phyloP scores from a whole-genome alignment of 2,797 vertebrate genomes.

The Paramormyrops hopkinsi region DNA sequence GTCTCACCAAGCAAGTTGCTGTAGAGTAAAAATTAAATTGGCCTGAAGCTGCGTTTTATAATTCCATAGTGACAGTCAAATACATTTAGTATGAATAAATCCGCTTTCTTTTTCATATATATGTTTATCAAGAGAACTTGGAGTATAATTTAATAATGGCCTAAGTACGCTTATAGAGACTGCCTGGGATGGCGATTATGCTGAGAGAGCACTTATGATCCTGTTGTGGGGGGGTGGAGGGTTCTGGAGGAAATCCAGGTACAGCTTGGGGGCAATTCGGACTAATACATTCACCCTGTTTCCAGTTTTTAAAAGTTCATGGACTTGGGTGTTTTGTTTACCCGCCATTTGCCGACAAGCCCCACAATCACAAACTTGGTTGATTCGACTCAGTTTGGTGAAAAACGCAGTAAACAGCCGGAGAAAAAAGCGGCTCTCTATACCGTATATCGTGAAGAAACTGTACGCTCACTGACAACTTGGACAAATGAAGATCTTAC shows the following conservation, averaged over 20 bases:
- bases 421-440: not conserved
- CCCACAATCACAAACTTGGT: not conserved
- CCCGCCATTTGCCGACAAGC: not conserved
- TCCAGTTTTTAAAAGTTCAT: not conserved
- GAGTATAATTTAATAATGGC: not conserved
- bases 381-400: not conserved
- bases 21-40: not conserved
- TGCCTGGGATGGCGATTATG: not conserved
- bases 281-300: not conserved
- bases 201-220: not conserved
- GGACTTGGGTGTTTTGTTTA: not conserved
- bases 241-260: not conserved
- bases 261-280: not conserved
- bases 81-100: conserved; percentile 6
- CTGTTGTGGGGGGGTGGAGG: not conserved
- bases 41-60: not conserved
- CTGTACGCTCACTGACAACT: not conserved
- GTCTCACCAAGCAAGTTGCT: conserved; percentile 51
- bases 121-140: conserved; percentile 3
- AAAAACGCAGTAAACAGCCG: not conserved
- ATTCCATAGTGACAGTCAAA: not conserved
- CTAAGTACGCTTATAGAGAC: not conserved
- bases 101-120: not conserved
- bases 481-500: conserved; percentile 13
- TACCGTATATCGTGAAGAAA: not conserved